Evolutionary conservation across 2,113 vertebrate species (phyloP), one percentile per base, ranked within the genome.

Genomic region (Mus musculus): DNA sequence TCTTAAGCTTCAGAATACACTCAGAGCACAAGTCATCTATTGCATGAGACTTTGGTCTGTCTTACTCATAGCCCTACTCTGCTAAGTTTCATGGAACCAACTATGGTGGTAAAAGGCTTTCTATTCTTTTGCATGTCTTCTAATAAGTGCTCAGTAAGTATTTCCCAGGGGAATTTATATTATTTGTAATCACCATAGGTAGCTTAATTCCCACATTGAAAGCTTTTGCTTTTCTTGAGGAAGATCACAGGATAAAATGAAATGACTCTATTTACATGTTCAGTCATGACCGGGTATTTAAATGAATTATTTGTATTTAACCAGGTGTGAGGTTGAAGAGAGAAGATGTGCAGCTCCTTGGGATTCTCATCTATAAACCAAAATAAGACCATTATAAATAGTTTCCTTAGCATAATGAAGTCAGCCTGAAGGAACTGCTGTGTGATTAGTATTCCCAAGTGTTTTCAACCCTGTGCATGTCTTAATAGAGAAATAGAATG

Each of bases 221-320:
- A 54, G 81, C 69, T 46, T 97, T 49, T 86, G 24, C 78, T 88
- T 75, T 96, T 75, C 46, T 80, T 82, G 69, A 84, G 49, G 56
- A 59, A 72, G 63, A 86, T 94, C 77, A 95, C 65, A 61, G 86
- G 61, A 93, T 89, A 88, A 95, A 39, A 94, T 78, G 72, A 89
- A 26, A 89, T 33, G 30, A 72, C 30, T 65, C 42, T 92, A 82
- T 78, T 92, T 96, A 49, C 76, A 65, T 91, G n/a, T 90, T 77
- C 84, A 76, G 52, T 81, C 87, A 59, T 93, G 75, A 33, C 28
- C 54, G 13, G 69, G 59, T 89, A 75, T 95, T 97, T 96, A 89
- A 94, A 92, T 89, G 36, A 92, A 90, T 56, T 71, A 71, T 90
- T 94, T 92, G 49, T 90, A 73, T 81, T 97, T 88, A 88, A 89